phyloP scores from a whole-genome alignment of 2,888 invertebrate genomes.

The Steinernema scapterisci region DNA sequence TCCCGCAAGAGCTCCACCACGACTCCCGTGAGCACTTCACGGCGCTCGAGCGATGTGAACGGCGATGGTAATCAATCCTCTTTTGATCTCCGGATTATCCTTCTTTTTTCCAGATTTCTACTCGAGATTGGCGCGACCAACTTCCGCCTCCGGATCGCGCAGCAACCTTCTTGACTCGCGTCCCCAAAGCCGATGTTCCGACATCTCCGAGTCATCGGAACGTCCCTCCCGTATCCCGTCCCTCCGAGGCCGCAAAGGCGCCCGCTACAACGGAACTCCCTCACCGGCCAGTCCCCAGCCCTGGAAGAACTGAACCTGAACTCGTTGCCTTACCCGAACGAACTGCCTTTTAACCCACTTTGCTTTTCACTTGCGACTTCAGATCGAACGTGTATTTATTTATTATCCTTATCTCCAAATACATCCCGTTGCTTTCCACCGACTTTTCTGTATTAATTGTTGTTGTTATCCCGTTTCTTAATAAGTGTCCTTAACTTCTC shows the following conservation, averaged over 20 bases:
- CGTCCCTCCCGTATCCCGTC: conserved; percentile 59
- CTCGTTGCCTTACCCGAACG: neutral
- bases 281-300: conserved; percentile 15
- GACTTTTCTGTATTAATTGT: neutral
- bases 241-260: conserved; percentile 53
- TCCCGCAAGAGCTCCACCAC: conserved; percentile 1
- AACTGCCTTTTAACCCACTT: neutral
- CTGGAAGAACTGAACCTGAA: conserved; percentile 25
- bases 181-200: conserved; percentile 41
- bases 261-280: conserved; percentile 29
- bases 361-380: conserved; percentile 17
- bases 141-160: conserved; percentile 14
- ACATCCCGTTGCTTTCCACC: conserved; percentile 11
- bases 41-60: conserved; percentile 3
- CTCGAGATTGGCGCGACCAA: conserved; percentile 29
- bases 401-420: neutral
- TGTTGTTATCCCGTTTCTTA: neutral
- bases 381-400: neutral
- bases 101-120: neutral
- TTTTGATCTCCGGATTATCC: neutral
- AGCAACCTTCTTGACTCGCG: conserved; percentile 69
- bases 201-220: conserved; percentile 33
- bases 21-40: conserved; percentile 12
- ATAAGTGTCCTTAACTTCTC: neutral
- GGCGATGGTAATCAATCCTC: neutral